These are phyloP conservation scores for Ooceraea biroi DNA, from an alignment of 1,140 invertebrate genomes.

Conservation along the genomic window DNA sequence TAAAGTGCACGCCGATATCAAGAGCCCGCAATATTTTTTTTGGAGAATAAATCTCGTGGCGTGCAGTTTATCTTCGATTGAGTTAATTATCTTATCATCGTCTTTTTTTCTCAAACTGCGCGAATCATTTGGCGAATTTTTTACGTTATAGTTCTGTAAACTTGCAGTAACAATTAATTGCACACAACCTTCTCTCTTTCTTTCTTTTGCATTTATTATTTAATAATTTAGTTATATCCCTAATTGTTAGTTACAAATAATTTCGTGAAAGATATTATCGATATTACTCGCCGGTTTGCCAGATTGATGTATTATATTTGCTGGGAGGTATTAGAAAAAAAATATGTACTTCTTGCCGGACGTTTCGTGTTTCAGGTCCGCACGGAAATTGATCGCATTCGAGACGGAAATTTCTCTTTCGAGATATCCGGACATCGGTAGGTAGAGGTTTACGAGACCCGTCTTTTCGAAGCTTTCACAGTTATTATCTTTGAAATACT, in stretches of 20 bases:
- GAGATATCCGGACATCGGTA: constrained; percentile 53
- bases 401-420: constrained; percentile 63
- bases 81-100: background rate
- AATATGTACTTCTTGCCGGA: background rate
- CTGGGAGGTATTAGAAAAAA: constrained; percentile 13
- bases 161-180: too few relatives aligned
- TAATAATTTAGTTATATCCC: background rate
- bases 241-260: background rate
- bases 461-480: constrained; percentile 80
- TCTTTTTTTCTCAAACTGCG: too few relatives aligned
- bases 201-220: background rate
- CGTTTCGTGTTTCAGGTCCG: background rate
- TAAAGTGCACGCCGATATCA: constrained; percentile 45
- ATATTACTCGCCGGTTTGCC: background rate
- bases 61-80: constrained; percentile 16
- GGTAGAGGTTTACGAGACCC: constrained; percentile 59
- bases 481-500: constrained; percentile 83
- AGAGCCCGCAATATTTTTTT: constrained; percentile 18
- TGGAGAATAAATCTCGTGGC: background rate
- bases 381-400: constrained; percentile 52
- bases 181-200: too few relatives aligned
- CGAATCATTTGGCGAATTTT: too few relatives aligned
- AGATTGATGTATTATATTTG: background rate
- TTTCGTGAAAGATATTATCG: background rate
- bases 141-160: too few relatives aligned